phyloP scores from a whole-genome alignment of 2,888 invertebrate genomes.

The Macaria notata region DNA sequence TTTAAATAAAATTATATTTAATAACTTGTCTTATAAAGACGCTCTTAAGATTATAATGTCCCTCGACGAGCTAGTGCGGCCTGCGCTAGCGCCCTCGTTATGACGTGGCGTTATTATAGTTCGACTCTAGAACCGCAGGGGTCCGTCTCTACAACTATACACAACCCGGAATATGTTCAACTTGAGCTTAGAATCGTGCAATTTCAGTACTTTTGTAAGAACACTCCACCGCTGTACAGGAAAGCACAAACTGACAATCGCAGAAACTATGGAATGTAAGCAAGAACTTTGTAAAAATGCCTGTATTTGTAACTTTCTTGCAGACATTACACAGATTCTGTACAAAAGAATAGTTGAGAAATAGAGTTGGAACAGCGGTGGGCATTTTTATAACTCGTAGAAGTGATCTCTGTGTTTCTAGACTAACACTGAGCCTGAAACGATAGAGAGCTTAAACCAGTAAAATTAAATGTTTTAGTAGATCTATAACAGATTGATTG shows the following conservation, averaged over 20 bases:
- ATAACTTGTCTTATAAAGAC: conserved; percentile 68
- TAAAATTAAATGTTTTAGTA: conserved; percentile 77
- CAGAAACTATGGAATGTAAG: conserved; percentile 11
- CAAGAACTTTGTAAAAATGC: conserved; percentile 22
- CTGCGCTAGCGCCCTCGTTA: conserved; percentile 53
- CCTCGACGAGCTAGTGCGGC: conserved; percentile 53
- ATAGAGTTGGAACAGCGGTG: conserved; percentile 17
- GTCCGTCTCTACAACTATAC: conserved; percentile 43
- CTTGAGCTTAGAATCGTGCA: conserved; percentile 46
- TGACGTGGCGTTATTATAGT: conserved; percentile 50
- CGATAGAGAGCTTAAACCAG: conserved; percentile 77
- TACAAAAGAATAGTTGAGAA: conserved; percentile 1
- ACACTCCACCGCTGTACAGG: conserved; percentile 15
- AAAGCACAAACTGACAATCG: background rate
- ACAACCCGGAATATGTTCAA: conserved; percentile 43
- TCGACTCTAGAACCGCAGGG: conserved; percentile 61
- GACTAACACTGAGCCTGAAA: conserved; percentile 73
- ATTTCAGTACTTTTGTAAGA: conserved; percentile 31
- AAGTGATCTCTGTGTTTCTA: conserved; percentile 67
- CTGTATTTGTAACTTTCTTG: conserved; percentile 26
- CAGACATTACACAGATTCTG: conserved; percentile 9
- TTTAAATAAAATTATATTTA: conserved; percentile 57
- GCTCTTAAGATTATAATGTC: conserved; percentile 48
- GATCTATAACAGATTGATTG: conserved; percentile 66
- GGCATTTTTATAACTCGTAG: conserved; percentile 24